Conservation (phyloP, 2,888 invertebrate genomes). For the Eristalis arbustorum region DNA sequence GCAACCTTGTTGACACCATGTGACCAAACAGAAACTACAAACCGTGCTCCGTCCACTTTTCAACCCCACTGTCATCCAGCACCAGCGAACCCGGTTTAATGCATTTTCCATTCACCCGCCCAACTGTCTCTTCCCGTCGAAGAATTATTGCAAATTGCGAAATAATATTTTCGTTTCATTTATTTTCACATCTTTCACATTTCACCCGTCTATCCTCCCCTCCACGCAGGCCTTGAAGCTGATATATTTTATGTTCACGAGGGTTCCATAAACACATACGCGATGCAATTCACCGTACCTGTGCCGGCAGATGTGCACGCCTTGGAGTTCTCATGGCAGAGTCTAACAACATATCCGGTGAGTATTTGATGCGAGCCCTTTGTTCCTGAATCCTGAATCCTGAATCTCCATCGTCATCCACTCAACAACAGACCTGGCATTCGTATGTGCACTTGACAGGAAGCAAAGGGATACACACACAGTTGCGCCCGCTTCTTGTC, state of each 20-base stretch:
- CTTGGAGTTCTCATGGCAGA: constrained; percentile 93
- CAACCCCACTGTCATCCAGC: constrained; percentile 21
- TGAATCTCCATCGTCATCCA: background rate
- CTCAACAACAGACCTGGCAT: constrained; percentile 7
- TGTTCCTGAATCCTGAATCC: background rate
- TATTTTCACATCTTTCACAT: constrained; percentile 51
- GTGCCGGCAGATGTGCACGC: constrained; percentile 89
- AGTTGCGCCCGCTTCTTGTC: constrained; percentile 30
- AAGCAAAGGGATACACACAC: constrained; percentile 44
- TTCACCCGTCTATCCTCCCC: background rate
- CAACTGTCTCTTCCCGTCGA: background rate
- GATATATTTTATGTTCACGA: constrained; percentile 91
- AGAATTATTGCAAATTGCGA: constrained; percentile 56
- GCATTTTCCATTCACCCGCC: constrained; percentile 16
- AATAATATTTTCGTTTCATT: constrained; percentile 68
- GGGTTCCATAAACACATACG: constrained; percentile 92
- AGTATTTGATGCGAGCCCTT: constrained; percentile 77
- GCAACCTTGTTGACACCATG: no score
- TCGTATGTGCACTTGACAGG: constrained; percentile 55
- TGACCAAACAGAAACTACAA: background rate
- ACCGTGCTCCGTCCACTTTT: background rate
- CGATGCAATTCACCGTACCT: constrained; percentile 90
- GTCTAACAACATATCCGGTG: constrained; percentile 87
- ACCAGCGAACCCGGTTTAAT: constrained; percentile 19
- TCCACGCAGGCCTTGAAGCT: constrained; percentile 84